Percentiles rank a stretch among this genome's conserved stretches.
Conservation (phyloP, 2,888 invertebrate species). For the Mythimna lalbum region DNA sequence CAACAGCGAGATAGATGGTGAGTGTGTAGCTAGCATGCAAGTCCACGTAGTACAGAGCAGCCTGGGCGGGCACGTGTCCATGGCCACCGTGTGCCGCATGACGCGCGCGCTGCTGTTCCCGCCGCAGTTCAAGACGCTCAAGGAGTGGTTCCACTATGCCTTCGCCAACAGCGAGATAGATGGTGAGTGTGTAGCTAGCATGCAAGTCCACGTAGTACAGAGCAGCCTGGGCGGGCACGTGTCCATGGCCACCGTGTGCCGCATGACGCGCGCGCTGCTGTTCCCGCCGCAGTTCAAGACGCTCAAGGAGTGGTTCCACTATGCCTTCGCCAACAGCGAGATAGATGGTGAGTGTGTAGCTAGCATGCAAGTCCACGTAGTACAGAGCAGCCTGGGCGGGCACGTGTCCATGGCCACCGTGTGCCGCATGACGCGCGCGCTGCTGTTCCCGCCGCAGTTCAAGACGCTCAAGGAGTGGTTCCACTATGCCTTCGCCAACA, state of each 20-base stretch:
- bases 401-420: conserved; percentile 99
- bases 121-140: conserved; percentile 97
- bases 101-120: conserved; percentile 98
- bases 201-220: too few species aligned
- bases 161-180: conserved; percentile 98
- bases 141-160: conserved; percentile 99
- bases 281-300: conserved; percentile 99
- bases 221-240: conserved; percentile 93
- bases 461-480: conserved; percentile 99
- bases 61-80: too few species aligned
- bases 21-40: too few species aligned
- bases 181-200: conserved; percentile 88
- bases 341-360: conserved; percentile 96
- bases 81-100: conserved; percentile 98
- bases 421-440: conserved; percentile 97
- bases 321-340: conserved; percentile 98
- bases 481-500: conserved; percentile 98
- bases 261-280: conserved; percentile 96
- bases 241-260: conserved; percentile 99
- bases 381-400: too few species aligned
- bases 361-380: too few species aligned
- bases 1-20: too few species aligned
- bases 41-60: too few species aligned
- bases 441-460: conserved; percentile 98
- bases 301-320: conserved; percentile 98